Base-by-base conservation (phyloP, 2,113 vertebrate genomes). In the Tenebrosternarchus preto region DNA sequence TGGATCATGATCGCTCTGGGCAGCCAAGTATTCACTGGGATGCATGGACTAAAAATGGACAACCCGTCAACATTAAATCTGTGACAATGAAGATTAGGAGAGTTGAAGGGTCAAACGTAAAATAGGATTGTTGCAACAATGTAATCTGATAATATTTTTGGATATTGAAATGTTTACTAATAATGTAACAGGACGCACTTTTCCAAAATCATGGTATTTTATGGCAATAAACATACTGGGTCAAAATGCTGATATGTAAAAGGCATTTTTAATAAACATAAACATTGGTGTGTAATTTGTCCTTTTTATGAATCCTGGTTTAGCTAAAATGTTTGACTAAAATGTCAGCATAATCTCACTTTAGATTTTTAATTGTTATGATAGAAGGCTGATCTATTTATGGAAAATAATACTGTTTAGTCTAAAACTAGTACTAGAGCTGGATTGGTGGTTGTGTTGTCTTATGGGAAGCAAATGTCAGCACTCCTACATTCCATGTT, bases 61-160 rank as follows among this genome's bases (percentile, higher is more conserved):
- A 90, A 22, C 88, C 88, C 24, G 83, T 95, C 86, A 92, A 86
- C 86, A 96, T 98, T 85, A 97, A 94, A 88, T 96, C 95, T 6
- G 96, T 92, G 84, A 95, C 95, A 4, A 96, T 97, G 95, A 97
- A 96, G 90, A 93, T 98, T 80, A 92, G 93, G 87, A 95, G 95
- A 92, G 68, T 80, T 29, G 66, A 86, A 50, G 77, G 73, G 24
- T 69, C 71, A 8, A 83, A 83, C 64, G 60, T 66, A 39, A 76
- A 82, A 76, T 85, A 79, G 64, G 43, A 27, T 17, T 17, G 25
- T 59, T 22, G 43, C 2, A 31, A 33, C 5, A 16, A 29, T 64
- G 12, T 64, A 16, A 64, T 31, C 24, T 7, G 31, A 39, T 3
- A 6, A 39, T 39, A 67, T 36, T 67, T 68, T 39, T 68, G 50